A percentile compares a stretch with the other conserved stretches of the same genome.
Evolutionary conservation across 2,797 vertebrate genomes (phyloP).

Genomic region (Telmatherina bonti): DNA sequence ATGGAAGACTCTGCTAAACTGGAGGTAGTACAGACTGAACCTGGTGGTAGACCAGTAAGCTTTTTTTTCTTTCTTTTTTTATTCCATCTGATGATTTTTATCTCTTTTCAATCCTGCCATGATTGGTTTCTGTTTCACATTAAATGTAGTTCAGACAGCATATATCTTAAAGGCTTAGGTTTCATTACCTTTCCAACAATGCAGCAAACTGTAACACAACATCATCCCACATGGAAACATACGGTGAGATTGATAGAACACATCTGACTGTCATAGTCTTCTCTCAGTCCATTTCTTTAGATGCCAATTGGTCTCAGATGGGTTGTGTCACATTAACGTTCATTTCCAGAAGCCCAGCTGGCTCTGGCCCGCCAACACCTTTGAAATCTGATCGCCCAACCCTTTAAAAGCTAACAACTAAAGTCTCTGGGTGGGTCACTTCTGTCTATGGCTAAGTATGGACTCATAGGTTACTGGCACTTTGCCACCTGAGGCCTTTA

Average conservation of each 20-base stretch:
- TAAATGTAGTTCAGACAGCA: neutral
- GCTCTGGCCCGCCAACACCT: conserved; percentile 7
- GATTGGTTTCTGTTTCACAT: neutral
- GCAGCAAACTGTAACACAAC: neutral
- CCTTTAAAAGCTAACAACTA: conserved; percentile 16
- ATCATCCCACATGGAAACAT: neutral
- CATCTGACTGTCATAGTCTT: neutral
- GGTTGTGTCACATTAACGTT: conserved; percentile 10
- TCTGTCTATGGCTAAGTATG: conserved; percentile 11
- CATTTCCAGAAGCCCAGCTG: conserved; percentile 32
- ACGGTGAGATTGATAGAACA: neutral
- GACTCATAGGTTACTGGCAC: conserved; percentile 20
- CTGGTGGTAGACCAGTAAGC: neutral
- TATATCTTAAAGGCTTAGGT: too few relatives aligned
- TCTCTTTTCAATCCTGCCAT: neutral
- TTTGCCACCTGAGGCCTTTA: conserved; percentile 36
- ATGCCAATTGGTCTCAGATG: conserved; percentile 5
- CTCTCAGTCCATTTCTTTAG: neutral
- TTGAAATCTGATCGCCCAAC: conserved; percentile 28
- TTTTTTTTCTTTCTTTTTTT: neutral
- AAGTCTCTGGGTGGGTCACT: conserved; percentile 4
- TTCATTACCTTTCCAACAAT: neutral
- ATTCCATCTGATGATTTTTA: neutral
- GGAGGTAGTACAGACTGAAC: neutral
- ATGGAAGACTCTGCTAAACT: neutral